Percentiles rank a stretch among this genome's conserved stretches.
Evolutionary conservation across 2,113 vertebrate genomes (phyloP).

Genomic region (Phylloscopus whistleri): DNA sequence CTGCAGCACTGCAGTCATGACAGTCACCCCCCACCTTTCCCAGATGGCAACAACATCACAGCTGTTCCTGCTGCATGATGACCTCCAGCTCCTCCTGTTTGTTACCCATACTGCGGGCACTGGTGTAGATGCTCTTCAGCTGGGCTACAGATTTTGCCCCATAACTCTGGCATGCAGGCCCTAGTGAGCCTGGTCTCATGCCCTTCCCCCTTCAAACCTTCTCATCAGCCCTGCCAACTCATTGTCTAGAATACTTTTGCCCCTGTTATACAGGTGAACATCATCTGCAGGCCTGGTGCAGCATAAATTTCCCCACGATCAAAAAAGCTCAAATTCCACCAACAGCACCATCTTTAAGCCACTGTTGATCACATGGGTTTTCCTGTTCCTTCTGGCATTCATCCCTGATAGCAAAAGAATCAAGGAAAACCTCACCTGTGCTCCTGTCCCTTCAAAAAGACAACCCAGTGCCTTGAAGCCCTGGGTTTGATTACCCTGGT

Average conservation of each 20-base stretch:
- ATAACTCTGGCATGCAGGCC: not conserved
- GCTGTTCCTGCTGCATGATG: not conserved
- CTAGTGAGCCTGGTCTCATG: not conserved
- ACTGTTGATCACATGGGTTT: not conserved
- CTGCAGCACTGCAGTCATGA: not conserved
- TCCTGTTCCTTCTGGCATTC: not conserved
- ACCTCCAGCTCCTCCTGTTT: not conserved
- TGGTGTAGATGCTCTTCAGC: not conserved
- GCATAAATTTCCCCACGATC: not conserved
- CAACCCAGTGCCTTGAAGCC: not conserved
- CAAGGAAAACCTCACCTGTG: not conserved
- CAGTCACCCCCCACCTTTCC: not conserved
- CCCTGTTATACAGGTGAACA: not conserved
- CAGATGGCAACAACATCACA: rapidly evolving
- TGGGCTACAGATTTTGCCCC: not conserved
- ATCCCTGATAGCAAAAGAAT: not conserved
- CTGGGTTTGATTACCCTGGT: not conserved
- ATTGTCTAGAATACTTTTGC: not conserved
- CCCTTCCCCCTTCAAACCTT: not conserved
- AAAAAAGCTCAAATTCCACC: not conserved
- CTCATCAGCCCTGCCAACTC: not conserved
- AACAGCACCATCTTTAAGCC: not conserved
- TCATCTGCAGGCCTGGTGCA: too few species aligned
- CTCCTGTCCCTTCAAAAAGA: not conserved
- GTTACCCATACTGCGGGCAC: too few species aligned